phyloP scores from a whole-genome alignment of 92 coral and sea anemone species.

The Palythoa heliodiscus region DNA sequence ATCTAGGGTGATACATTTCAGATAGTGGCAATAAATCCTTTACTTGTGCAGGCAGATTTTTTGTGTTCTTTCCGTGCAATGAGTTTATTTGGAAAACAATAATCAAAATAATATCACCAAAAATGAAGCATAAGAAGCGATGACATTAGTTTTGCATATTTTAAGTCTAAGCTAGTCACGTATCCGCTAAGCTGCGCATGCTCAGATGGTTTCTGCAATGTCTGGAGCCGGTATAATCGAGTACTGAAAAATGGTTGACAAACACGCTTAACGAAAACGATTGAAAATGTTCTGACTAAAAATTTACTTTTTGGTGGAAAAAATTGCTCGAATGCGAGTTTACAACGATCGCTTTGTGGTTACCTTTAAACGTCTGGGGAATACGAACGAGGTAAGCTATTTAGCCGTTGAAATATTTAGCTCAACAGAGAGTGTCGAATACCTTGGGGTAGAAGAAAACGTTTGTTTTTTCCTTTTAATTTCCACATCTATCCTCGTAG shows the following conservation, averaged over 20 bases:
- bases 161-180: conserved; percentile 18
- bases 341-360: not conserved
- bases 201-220: conserved; percentile 4
- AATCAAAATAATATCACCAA: conserved; percentile 30
- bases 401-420: not conserved
- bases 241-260: conserved; percentile 31
- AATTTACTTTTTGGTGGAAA: not conserved
- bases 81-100: conserved; percentile 28
- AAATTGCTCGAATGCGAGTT: not conserved
- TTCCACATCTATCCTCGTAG: not conserved
- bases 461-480: not conserved
- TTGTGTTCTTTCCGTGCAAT: not conserved
- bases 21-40: not conserved
- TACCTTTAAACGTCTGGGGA: not conserved
- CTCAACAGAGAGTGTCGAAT: not conserved
- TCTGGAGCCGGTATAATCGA: conserved; percentile 9
- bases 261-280: conserved; percentile 10
- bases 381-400: conserved; percentile 9
- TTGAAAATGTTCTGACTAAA: conserved; percentile 12
- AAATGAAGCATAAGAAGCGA: conserved; percentile 4
- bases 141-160: conserved; percentile 39
- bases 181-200: conserved; percentile 23
- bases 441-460: not conserved
- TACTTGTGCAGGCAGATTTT: not conserved
- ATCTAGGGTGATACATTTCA: too few species aligned